Percentiles rank a stretch among this genome's conserved stretches.
phyloP scores from a whole-genome alignment of 2,113 vertebrate genomes.

The Indicator maculatus region DNA sequence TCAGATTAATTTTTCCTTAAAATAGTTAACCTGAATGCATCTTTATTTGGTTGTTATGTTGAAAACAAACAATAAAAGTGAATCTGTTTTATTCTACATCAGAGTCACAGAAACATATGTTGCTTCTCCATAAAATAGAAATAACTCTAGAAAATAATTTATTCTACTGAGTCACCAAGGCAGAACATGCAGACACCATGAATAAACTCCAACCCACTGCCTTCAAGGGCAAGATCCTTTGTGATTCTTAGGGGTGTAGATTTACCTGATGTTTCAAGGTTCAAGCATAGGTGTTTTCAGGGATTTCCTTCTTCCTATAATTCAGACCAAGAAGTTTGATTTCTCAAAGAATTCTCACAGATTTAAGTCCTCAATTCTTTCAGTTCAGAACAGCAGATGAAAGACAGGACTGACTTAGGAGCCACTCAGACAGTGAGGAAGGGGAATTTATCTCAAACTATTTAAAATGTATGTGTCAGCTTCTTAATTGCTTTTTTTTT shows the following conservation, averaged over 20 bases:
- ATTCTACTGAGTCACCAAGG: not conserved
- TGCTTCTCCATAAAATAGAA: not conserved
- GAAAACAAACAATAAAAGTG: not conserved
- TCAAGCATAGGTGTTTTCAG: not conserved
- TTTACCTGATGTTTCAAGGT: not conserved
- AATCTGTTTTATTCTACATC: not conserved
- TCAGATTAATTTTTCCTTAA: too few species aligned
- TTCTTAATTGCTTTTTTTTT: not conserved
- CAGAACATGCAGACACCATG: not conserved
- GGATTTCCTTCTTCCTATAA: not conserved
- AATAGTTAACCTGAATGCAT: not conserved
- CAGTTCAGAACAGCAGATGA: not conserved
- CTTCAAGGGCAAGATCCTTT: not conserved
- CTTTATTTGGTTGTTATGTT: not conserved
- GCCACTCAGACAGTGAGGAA: not conserved
- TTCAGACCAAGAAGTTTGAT: not conserved
- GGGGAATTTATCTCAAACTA: not conserved
- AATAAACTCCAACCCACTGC: not conserved
- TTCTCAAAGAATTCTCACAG: not conserved
- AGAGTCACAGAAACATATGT: not conserved
- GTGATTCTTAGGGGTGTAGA: not conserved
- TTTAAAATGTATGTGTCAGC: not conserved
- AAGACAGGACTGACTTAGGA: not conserved
- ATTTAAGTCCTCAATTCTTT: not conserved
- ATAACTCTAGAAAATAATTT: not conserved